Evolutionary conservation across 1,140 invertebrate species (phyloP), one percentile per base, ranked within the genome.

Genomic region (Dinoponera quadriceps): DNA sequence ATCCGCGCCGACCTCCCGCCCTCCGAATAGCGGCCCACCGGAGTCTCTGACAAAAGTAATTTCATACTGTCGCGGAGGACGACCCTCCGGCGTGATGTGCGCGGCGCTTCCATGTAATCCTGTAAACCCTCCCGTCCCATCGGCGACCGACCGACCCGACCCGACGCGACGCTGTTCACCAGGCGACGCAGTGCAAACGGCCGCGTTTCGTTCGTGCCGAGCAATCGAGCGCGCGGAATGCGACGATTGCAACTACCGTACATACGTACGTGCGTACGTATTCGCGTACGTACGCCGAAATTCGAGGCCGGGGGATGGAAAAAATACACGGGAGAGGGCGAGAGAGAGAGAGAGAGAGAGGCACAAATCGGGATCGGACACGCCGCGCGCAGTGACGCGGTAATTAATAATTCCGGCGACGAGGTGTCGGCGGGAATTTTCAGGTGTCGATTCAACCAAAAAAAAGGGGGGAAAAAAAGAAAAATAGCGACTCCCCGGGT

Each of bases 351-450:
- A 44, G 55, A 22, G 13, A 73, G 16, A 55, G 55, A 80, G 49
- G 38, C 68, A 73, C 59, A 27, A 9, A 9, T 9, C 25, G 18
- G 62, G n/a, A 69, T 62, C 60, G 55, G 65, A 81, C 65, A 63
- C 75, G 71, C 44, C 80, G 84, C 62, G 84, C 81, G 49, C 78
- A 48, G 22, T 62, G 82, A 86, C 85, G 77, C 51, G 69, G 81
- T 86, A 82, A 91, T 91, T 91, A 91, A 91, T 91, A 91, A 91
- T 91, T 91, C 85, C 27, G 60, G 38, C 55, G 22, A 65, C 82
- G 71, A 81, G 77, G 54, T 78, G 66, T 82, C 80, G 62, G 75
- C 72, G 54, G 38, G 84, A 83, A 77, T 81, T 82, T 87, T 82
- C 72, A 72, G 72, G 83, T 71, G 74, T 84, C 82, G 54, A 75